Conservation (phyloP, 2,113 vertebrate species). For the Campylomormyrus tamandua region DNA sequence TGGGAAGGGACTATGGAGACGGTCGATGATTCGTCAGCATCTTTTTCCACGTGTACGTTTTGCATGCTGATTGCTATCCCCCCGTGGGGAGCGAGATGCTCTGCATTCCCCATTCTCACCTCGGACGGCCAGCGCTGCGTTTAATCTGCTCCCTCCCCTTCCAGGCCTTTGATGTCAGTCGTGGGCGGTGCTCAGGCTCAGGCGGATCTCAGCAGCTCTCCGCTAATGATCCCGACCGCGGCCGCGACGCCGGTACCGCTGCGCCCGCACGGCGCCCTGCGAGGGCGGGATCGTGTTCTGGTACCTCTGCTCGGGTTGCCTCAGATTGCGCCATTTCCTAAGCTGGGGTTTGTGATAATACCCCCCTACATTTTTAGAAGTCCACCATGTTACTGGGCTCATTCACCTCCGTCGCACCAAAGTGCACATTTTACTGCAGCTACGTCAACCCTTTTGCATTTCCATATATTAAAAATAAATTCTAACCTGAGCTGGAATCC, state of each 20-base stretch:
- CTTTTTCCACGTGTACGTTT: conserved; percentile 7
- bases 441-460: not conserved
- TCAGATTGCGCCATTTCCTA: not conserved
- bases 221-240: conserved; percentile 2
- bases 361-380: not conserved
- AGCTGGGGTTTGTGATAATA: not conserved
- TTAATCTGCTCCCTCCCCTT: conserved; percentile 15
- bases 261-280: not conserved
- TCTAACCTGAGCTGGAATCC: not conserved
- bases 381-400: not conserved
- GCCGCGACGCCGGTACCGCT: not conserved
- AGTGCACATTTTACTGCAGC: not conserved
- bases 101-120: not conserved
- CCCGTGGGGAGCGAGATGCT: not conserved
- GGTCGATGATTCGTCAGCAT: not conserved
- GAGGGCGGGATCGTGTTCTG: not conserved
- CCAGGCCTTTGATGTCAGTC: conserved; percentile 29
- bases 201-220: not conserved
- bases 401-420: not conserved
- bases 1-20: not conserved
- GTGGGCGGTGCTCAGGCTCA: conserved; percentile 2
- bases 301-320: not conserved
- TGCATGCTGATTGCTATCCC: conserved; percentile 15
- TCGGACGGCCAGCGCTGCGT: conserved; percentile 7
- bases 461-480: conserved; percentile 8